Base-by-base conservation (phyloP, 2,797 vertebrate genomes). In the Xenopus petersii region DNA sequence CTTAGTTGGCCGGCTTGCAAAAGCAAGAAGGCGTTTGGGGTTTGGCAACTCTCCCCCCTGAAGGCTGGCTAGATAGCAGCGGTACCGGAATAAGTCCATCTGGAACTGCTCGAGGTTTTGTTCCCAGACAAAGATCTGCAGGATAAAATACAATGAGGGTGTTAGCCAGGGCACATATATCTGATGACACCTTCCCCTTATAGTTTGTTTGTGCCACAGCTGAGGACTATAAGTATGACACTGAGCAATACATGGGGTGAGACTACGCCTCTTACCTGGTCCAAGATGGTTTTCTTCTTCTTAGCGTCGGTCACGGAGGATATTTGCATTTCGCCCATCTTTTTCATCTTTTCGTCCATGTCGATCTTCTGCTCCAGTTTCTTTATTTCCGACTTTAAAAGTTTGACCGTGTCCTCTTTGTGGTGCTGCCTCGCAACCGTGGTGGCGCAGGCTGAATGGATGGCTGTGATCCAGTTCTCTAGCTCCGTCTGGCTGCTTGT, bases 321-420 rank as follows among this genome's bases (percentile, higher is more conserved):
- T 74, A 98, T 91, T 83, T 99, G 97, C 96, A 99, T 98, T 80
- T 98, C 96, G 0, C 96, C 97, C 97, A 99, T 99, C 78, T 99
- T 99, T 90, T 97, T 98, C 97, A 99, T 98, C 89, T 99, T 99
- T 83, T 98, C 96, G 0, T 98, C 97, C 96, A 99, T 98, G 86
- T 99, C 97, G 0, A 98, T 97, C 90, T 97, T 98, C 87, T 98
- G 96, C 85, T 98, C 96, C 77, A 99, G 91, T 79, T 96, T 97
- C 63, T 94, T 95, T 80, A 96, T 94, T 81, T 98, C 97, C 0
- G 94, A 93, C n/a, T 90, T 93, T 6, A 99, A 91, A 49, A 98
- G 92, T n/a, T 95, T 93, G 68, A 98, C 88, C 0, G 95, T 98
- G 88, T 98, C 96, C 59, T 97, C 95, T 67, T 95, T 92, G 89